phyloP scores from a whole-genome alignment of 1,140 invertebrate species.

The Ips typographus region DNA sequence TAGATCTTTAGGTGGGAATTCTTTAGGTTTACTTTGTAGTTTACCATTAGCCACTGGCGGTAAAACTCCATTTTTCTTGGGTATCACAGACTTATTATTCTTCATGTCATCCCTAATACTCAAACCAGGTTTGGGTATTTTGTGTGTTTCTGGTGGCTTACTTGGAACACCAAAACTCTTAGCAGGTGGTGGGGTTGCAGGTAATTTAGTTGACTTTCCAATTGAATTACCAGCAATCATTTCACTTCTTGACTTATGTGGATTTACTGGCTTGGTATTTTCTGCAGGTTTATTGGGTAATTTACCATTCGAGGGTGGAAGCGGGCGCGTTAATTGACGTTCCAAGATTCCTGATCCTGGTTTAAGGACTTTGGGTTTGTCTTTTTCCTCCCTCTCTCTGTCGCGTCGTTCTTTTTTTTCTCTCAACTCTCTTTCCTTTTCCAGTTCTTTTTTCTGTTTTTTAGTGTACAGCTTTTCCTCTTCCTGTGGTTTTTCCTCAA shows the following conservation, averaged over 20 bases:
- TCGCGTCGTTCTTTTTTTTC: constrained; percentile 52
- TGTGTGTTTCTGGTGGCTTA: too few species aligned
- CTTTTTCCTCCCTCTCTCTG: constrained; percentile 1
- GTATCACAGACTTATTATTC: not conserved
- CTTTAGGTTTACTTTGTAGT: constrained; percentile 30
- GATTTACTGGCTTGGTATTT: too few species aligned
- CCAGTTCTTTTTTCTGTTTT: constrained; percentile 73
- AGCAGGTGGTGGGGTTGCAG: too few species aligned
- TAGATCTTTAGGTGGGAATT: constrained; percentile 34
- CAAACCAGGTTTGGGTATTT: too few species aligned
- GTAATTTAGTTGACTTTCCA: too few species aligned
- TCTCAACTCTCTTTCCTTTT: constrained; percentile 59
- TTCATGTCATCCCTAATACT: not conserved
- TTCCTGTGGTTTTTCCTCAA: constrained; percentile 61
- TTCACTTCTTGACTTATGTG: too few species aligned
- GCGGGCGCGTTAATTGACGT: constrained; percentile 21
- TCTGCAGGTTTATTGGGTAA: not conserved
- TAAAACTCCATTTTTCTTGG: too few species aligned
- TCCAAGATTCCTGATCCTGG: constrained; percentile 13
- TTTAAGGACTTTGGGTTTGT: not conserved
- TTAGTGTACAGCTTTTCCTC: constrained; percentile 77
- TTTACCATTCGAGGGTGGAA: not conserved
- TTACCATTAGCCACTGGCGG: not conserved
- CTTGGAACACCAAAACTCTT: too few species aligned
- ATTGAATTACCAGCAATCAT: too few species aligned